These are phyloP conservation scores for Cryptops parisi DNA, from an alignment of 2,888 invertebrate species.

Conservation along the genomic window DNA sequence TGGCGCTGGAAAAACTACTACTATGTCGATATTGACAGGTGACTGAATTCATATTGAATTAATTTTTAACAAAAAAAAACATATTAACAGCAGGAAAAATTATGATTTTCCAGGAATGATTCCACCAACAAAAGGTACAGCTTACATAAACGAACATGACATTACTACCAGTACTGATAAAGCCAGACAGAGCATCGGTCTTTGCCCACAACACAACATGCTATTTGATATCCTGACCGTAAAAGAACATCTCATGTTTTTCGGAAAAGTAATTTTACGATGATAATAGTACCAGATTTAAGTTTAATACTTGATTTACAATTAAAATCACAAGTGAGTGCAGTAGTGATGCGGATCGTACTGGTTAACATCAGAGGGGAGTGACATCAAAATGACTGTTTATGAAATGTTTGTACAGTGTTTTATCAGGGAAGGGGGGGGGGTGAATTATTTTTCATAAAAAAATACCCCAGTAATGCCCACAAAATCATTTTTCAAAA, in stretches of 20 bases:
- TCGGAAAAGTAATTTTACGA: constrained; percentile 48
- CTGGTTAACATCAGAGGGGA: too few relatives aligned
- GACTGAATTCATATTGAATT: constrained; percentile 12
- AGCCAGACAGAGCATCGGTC: constrained; percentile 66
- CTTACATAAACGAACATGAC: constrained; percentile 58
- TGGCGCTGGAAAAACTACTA: too few relatives aligned
- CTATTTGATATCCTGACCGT: constrained; percentile 63
- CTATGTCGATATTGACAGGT: constrained; percentile 84
- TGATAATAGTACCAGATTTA: neutral
- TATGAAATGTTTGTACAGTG: too few relatives aligned
- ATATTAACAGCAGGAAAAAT: neutral
- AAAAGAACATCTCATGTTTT: constrained; percentile 63
- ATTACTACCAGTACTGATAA: constrained; percentile 57
- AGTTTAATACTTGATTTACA: neutral
- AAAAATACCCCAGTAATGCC: too few relatives aligned
- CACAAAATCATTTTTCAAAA: too few relatives aligned
- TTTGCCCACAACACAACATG: constrained; percentile 76
- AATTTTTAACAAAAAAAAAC: neutral
- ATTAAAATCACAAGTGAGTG: neutral
- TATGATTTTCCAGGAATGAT: constrained; percentile 47
- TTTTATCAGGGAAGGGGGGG: too few relatives aligned
- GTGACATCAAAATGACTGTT: too few relatives aligned
- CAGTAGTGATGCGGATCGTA: neutral
- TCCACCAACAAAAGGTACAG: constrained; percentile 53
- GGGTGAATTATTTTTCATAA: too few relatives aligned